These are phyloP conservation scores for Petrocephalus schoutedeni DNA, from an alignment of 2,797 vertebrate genomes.

Conservation along the genomic window DNA sequence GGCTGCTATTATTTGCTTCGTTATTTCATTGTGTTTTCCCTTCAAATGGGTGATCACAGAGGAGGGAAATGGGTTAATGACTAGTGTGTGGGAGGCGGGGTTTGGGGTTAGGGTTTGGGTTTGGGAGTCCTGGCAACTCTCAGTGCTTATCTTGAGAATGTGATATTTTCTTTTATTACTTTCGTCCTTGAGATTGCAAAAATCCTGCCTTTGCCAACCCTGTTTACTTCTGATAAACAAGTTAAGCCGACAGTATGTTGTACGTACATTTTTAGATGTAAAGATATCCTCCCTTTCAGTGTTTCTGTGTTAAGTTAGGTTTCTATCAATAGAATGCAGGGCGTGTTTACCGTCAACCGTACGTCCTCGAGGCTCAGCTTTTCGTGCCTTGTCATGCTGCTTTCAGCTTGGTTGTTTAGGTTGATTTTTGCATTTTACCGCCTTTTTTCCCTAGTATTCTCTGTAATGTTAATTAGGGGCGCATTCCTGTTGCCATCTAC, in stretches of 20 bases:
- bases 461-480: not conserved
- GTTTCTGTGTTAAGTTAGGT: not conserved
- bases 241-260: not conserved
- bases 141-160: not conserved
- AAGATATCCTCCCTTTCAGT: not conserved
- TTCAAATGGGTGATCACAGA: slow-evolving; percentile 28
- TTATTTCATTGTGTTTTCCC: slow-evolving; percentile 34
- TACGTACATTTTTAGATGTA: not conserved
- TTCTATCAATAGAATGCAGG: not conserved
- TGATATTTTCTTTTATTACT: not conserved
- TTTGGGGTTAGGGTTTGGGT: slow-evolving; percentile 12
- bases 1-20: slow-evolving; percentile 41
- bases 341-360: not conserved
- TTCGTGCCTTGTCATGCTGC: not conserved
- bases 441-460: not conserved
- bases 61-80: slow-evolving; percentile 32
- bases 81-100: slow-evolving; percentile 28
- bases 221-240: not conserved
- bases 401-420: not conserved
- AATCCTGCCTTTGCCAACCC: not conserved
- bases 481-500: not conserved
- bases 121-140: slow-evolving; percentile 5
- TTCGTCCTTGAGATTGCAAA: not conserved
- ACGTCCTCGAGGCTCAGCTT: not conserved
- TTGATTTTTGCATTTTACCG: not conserved